Conservation (phyloP, 2,113 vertebrate species). For the Pelecanus crispus region DNA sequence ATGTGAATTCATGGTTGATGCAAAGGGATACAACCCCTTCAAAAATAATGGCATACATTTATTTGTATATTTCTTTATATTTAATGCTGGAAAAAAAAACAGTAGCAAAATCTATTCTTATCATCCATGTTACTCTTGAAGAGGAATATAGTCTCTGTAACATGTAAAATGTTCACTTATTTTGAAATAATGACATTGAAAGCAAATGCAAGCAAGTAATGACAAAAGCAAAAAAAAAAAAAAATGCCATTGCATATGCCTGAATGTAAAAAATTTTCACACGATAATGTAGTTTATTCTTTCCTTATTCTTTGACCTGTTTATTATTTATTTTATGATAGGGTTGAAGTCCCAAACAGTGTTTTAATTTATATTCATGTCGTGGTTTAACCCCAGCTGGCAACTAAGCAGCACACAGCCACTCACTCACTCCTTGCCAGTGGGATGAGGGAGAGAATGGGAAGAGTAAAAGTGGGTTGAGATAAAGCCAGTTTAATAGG, state of each 20-base stretch:
- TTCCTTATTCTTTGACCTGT: background rate
- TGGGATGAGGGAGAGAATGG: background rate
- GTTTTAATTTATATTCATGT: background rate
- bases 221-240: background rate
- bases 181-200: background rate
- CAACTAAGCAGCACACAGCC: background rate
- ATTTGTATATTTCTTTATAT: background rate
- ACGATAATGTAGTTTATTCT: background rate
- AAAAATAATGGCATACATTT: background rate
- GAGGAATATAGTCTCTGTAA: background rate
- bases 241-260: background rate
- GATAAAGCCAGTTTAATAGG: background rate
- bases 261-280: background rate
- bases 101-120: background rate
- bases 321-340: background rate
- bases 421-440: background rate
- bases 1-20: background rate
- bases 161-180: background rate
- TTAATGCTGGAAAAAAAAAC: background rate
- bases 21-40: background rate
- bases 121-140: background rate
- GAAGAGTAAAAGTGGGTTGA: background rate
- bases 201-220: background rate
- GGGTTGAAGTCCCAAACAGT: background rate
- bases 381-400: background rate